Evolutionary conservation across 64 coral and sea anemone genomes (phyloP).

Genomic region (Dendrophyllia cribrosa): DNA sequence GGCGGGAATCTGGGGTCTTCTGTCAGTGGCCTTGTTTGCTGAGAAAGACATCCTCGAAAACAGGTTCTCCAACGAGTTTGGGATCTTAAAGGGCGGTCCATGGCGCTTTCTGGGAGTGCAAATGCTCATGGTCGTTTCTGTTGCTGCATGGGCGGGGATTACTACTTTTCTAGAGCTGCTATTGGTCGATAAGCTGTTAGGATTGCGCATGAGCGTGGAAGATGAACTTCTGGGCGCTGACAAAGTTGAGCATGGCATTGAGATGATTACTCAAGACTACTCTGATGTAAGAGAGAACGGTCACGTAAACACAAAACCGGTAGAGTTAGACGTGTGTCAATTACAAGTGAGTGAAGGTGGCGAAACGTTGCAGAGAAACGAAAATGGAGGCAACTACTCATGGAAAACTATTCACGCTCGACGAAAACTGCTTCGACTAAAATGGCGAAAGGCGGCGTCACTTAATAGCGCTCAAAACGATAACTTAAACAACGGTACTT

Average conservation of each 20-base stretch:
- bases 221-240: slow-evolving; percentile 85
- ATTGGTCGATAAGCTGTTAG: slow-evolving; percentile 68
- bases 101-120: slow-evolving; percentile 74
- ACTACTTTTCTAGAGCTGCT: slow-evolving; percentile 62
- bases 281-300: not conserved
- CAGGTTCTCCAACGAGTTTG: slow-evolving; percentile 52
- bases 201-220: slow-evolving; percentile 57
- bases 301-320: not conserved
- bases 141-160: slow-evolving; percentile 61
- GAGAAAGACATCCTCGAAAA: slow-evolving; percentile 62
- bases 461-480: not conserved
- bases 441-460: not conserved
- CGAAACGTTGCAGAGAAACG: not conserved
- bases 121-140: not conserved
- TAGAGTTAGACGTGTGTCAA: not conserved
- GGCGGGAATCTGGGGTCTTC: slow-evolving; percentile 76
- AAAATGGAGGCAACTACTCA: not conserved
- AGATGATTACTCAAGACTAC: not conserved
- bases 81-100: slow-evolving; percentile 84
- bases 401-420: not conserved
- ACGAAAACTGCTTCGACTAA: not conserved
- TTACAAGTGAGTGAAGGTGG: not conserved
- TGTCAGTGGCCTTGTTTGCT: slow-evolving; percentile 72
- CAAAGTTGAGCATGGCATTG: slow-evolving; percentile 72
- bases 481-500: not conserved